Evolutionary conservation across 2,888 invertebrate species (phyloP), one percentile per base, ranked within the genome.

Genomic region (Campopleginae sp.): DNA sequence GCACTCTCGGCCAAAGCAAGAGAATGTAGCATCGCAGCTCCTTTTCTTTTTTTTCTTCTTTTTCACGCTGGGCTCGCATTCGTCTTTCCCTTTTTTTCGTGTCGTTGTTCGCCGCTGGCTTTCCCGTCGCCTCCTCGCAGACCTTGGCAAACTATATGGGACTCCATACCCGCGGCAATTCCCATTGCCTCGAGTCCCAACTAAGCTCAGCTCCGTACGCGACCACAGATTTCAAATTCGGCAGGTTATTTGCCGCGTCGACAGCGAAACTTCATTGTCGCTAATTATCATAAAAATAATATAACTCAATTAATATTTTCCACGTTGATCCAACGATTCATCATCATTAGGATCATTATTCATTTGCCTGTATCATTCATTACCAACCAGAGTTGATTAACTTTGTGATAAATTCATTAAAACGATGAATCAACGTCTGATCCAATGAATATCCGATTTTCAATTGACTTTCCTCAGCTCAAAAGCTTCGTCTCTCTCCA

Each of bases 1-100:
- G 84, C 86, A 70, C 84, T 87, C 85, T 87, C 80, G 74, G 14
- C 51, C 71, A 58, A 76, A 82, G 79, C 71, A 74, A 63, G 70
- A 48, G 68, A 84, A 74, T 76, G 66, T 83, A 71, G 76, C 68
- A 58, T 76, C 71, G 31, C 74, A 74, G 80, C 82, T 19, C 61
- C 23, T 68, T 19, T 61, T n/a, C 23, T 68, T 19, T 61, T n/a
- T 23, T 51, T 66, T 23, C 66, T 38, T 17, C 46, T 5, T 7
- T n/a, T 31, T 31, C 12, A 14, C 19, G 6, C 58, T 66, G 31
- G n/a, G 31, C n/a, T 66, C 61, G n/a, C n/a, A 27, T 78, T 66
- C 31, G 38, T 42, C 66, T 65, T 61, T 46, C 58, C 19, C n/a
- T 66, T 38, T 77, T 77, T 66, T 70, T 54, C 58, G 65, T 54